Base-by-base conservation (phyloP, 1,140 invertebrate genomes). In the Neotoxoptera formosana region DNA sequence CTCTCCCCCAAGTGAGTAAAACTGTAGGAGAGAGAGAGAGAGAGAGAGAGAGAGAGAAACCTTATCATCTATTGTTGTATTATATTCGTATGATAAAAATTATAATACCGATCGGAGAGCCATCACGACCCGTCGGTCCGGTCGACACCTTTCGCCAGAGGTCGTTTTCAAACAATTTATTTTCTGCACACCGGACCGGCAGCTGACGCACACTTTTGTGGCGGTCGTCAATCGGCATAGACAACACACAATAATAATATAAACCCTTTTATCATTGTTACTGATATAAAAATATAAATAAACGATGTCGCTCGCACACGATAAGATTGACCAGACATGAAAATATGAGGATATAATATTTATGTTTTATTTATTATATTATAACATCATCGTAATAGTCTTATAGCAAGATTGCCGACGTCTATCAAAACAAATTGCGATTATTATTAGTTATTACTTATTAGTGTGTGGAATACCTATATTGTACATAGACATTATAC, bases 41-140 rank as follows among this genome's bases (percentile, higher is more conserved):
- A 7, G 14, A n/a, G 23, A n/a, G 6, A n/a, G n/a, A n/a, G n/a
- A 20, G 30, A 67, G 60, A 76, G 60, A n/a, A 60, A n/a, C 11
- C 11, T 67, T 67, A 67, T 6, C n/a, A 14, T 3, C 60, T 76
- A n/a, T 76, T 76, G 17, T 67, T 14, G 14, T 48, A 23, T 67
- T 67, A 67, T n/a, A 67, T 67, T 67, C 60, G n/a, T 76, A 76
- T 76, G n/a, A 76, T 76, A 76, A 76, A 76, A n/a, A 76, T 76
- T 76, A n/a, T 76, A 76, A 67, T 76, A 76, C 30, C 14, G 60
- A 34, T n/a, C 30, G 30, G 60, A 67, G 1, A 67, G 60, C 3
- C 11, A 67, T 67, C 30, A 67, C 7, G 30, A 30, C 11, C 60
- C 30, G 9, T 67, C 9, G 30, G 60, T 67, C 30, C 4, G 30